A percentile compares a stretch with the other conserved stretches of the same genome.
Conservation (phyloP, 1,140 invertebrate species). For the Helicoverpa armigera region DNA sequence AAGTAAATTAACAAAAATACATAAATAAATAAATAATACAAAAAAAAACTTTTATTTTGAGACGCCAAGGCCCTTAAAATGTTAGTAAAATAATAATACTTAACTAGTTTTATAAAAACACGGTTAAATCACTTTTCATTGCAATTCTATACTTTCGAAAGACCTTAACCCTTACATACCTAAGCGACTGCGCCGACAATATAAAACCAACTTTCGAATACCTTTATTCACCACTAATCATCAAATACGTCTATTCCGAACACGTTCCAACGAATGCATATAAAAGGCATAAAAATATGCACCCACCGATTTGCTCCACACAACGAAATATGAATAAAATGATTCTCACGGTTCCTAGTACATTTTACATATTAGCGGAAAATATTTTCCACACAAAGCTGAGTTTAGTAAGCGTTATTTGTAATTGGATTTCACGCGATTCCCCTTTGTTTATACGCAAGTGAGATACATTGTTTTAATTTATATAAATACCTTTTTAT, state of each 20-base stretch:
- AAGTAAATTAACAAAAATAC: no score
- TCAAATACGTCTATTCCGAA: constrained; percentile 43
- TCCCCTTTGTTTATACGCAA: constrained; percentile 16
- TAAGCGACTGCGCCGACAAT: no score
- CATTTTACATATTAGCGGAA: background rate
- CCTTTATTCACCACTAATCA: constrained; percentile 32
- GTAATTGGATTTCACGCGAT: constrained; percentile 21
- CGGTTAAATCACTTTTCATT: no score
- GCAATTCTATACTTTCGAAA: no score
- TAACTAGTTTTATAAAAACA: no score
- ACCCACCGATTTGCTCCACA: constrained; percentile 51
- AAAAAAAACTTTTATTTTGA: no score
- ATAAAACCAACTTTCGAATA: background rate
- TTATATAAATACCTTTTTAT: background rate
- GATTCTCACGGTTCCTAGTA: background rate
- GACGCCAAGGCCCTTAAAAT: no score
- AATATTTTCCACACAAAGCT: constrained; percentile 3
- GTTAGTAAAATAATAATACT: no score
- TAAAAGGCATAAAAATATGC: constrained; percentile 57
- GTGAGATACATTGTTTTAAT: constrained; percentile 9
- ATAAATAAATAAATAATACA: no score
- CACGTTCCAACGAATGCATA: constrained; percentile 52
- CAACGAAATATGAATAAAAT: constrained; percentile 33
- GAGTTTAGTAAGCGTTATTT: constrained; percentile 25
- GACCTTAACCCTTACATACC: no score